Base-by-base conservation (phyloP, 2,113 vertebrate species). In the Ophiodon elongatus region DNA sequence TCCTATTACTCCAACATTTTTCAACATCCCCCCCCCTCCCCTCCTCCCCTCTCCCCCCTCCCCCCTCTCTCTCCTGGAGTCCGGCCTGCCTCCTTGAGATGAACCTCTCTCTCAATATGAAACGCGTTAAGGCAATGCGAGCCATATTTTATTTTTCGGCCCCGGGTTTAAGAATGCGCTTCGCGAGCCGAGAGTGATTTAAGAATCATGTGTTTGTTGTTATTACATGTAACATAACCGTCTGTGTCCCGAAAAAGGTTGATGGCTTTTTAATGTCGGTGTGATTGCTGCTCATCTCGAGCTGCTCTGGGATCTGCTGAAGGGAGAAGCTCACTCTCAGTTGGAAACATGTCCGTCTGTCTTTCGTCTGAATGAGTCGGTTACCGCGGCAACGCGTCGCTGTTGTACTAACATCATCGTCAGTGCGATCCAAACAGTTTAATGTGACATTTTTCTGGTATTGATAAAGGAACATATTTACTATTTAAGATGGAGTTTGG, bases 1-100 rank as follows among this genome's bases (percentile, higher is more conserved):
- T 88, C 89, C 85, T 70, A 85, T 91, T 94, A 92, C 85, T 89
- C 76, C 79, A 41, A 73, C 81, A 76, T 91, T 89, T 86, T 76
- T 86, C 82, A 80, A 11, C 47, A 1, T 71, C 21, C 54, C 52
- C 2, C 64, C 33, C 76, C 62, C 52, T 1, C 54, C 4, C 23
- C 23, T 2, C 9, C 9, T 2, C 9, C 9, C 39, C 9, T 9
- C 39, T 11, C 39, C 9, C 2, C 35, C 10, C 10, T 10, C 10
- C 10, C 7, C 10, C 39, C 39, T 41, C 39, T 43, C 62, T 10
- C 41, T 43, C 50, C 50, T 4, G 19, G 50, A 76, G 68, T 76
- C 60, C 41, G 17, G 64, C 68, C 66, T 31, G 60, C 67, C 78
- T 68, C 82, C 64, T 54, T 79, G 77, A 85, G 75, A 88, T 85